Evolutionary conservation across 2,113 vertebrate genomes (phyloP), one percentile per base, ranked within the genome.

Genomic region (Pluvialis apricaria): DNA sequence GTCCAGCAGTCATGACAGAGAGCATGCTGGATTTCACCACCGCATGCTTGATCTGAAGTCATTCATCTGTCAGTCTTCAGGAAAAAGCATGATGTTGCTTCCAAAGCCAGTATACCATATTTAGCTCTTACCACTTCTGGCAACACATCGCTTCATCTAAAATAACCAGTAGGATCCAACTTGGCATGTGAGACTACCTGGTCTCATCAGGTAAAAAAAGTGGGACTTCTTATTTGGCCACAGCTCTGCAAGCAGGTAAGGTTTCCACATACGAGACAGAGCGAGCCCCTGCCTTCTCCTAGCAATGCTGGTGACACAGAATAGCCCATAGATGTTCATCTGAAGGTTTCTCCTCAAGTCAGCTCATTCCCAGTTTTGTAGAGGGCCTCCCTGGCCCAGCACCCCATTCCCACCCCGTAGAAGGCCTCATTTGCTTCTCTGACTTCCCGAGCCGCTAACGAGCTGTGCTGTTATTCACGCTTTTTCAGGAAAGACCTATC

Each of bases 371-470:
- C 44, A 75, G 52, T 25, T 90, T 69, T 69, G 60, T 5, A 78
- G 40, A 88, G 40, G 44, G 18, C 8, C 1, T 55, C 10, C 20
- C 31, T 42, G 7, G 22, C 51, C 55, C 69, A 75, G 29, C 47
- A 86, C 29, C 21, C 34, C 31, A 10, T 15, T 89, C 55, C 28
- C 36, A 45, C 14, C 11, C 36, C 25, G 10, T 13, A 45, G 49
- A 78, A 13, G 7, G 38, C 20, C 64, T 86, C 2, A 15, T 86
- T 82, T 82, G 10, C 49, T 83, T 52, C 66, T 55, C 61, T 55
- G 38, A 54, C 29, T 90, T 79, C 25, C 61, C 0, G 0, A 55
- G 68, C 64, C 0, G 0, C 34, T 80, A 88, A 81, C 0, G 1
- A 92, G 49, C 28, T 54, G 2, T 60, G 49, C 38, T 80, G 38